phyloP scores from a whole-genome alignment of 2,888 invertebrate species.

The Ennomos quercinarius region DNA sequence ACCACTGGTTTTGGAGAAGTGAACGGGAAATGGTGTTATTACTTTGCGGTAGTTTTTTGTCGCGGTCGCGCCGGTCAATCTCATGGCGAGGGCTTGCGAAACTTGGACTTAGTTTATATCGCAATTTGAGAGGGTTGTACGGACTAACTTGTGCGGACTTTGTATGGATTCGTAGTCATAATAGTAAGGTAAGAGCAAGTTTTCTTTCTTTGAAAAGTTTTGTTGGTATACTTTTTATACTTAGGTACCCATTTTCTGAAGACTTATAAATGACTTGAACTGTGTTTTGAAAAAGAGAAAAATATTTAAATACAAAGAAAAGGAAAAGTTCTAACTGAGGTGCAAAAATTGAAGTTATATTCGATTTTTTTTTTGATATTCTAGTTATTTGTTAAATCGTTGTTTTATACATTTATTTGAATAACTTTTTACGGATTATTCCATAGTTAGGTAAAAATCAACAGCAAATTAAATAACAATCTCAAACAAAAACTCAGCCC shows the following conservation, averaged over 20 bases:
- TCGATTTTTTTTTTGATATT: no score
- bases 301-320: no score
- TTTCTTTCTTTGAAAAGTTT: slow-evolving; percentile 2
- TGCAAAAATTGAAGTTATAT: no score
- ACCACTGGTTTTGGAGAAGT: slow-evolving; percentile 41
- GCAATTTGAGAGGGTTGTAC: slow-evolving; percentile 38
- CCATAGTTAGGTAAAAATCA: no score
- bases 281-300: no score
- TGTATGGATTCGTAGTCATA: slow-evolving; percentile 26
- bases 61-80: slow-evolving; percentile 39
- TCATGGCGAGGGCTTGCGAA: slow-evolving; percentile 35
- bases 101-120: slow-evolving; percentile 39
- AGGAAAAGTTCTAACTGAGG: no score
- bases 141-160: slow-evolving; percentile 30
- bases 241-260: no score
- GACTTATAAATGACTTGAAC: no score
- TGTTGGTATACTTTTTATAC: no score
- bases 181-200: slow-evolving; percentile 21
- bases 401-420: no score
- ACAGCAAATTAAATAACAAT: slow-evolving; percentile 5
- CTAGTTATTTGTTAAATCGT: no score
- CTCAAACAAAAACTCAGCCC: slow-evolving; percentile 19
- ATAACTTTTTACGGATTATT: no score
- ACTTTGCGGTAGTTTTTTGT: slow-evolving; percentile 51
- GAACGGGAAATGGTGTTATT: slow-evolving; percentile 53